Conservation (phyloP, 1,140 invertebrate genomes). For the Galleria mellonella region DNA sequence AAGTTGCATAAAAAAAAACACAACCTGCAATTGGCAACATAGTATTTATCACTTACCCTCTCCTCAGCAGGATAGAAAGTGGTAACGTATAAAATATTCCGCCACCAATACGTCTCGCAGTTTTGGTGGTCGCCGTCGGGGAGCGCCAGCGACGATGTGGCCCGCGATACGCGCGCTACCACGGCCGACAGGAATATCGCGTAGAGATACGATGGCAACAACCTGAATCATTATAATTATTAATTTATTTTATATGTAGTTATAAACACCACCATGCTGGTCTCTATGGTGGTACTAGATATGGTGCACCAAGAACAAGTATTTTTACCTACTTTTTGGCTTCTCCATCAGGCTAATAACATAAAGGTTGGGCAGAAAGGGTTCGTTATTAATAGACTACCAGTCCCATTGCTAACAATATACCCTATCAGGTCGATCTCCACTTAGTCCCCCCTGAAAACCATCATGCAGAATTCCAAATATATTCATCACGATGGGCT, state of each 20-base stretch:
- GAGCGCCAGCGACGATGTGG: conserved; percentile 27
- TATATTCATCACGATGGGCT: too few relatives aligned
- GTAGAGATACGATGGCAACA: conserved; percentile 49
- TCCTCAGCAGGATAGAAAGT: conserved; percentile 35
- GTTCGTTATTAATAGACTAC: too few relatives aligned
- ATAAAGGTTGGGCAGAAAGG: too few relatives aligned
- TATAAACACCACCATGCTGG: too few relatives aligned
- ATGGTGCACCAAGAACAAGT: background rate
- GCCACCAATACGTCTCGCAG: conserved; percentile 49
- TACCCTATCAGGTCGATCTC: too few relatives aligned
- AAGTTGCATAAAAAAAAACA: too few relatives aligned
- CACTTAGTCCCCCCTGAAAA: too few relatives aligned
- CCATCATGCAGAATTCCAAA: too few relatives aligned
- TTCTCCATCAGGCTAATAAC: too few relatives aligned
- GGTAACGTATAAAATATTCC: conserved; percentile 48
- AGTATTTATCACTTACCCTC: conserved; percentile 32
- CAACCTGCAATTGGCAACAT: too few relatives aligned
- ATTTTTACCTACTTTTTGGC: too few relatives aligned
- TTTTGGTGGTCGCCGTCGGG: conserved; percentile 34
- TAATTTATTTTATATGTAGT: background rate
- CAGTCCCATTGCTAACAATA: too few relatives aligned
- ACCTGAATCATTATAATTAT: conserved; percentile 18
- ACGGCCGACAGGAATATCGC: conserved; percentile 36
- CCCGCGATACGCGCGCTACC: conserved; percentile 24
- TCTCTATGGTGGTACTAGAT: background rate